Evolutionary conservation across 2,113 vertebrate species (phyloP), one percentile per base, ranked within the genome.

Genomic region (Crocuta crocuta): DNA sequence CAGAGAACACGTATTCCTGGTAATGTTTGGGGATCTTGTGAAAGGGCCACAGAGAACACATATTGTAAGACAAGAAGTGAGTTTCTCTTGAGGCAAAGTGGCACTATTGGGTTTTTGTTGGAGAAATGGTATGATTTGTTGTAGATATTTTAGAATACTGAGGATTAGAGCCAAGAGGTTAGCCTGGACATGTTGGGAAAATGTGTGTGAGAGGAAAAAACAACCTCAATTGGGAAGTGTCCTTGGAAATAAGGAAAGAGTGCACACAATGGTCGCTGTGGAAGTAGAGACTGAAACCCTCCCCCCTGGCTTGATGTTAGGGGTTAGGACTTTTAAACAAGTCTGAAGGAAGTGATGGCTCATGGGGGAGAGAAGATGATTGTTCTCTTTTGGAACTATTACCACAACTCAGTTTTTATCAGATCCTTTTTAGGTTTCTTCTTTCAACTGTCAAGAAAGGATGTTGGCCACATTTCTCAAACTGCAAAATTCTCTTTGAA

Each of bases 361-460:
- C 24, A 17, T 48, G 7, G 7, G 10, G 70, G 15, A 84, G 80
- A 80, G 43, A 80, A 63, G 33, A 53, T 50, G 5, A 61, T 21
- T 33, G 4, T n/a, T 96, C 17, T 81, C 10, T 76, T 82, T 78
- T 70, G 17, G 58, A 94, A 81, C 12, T 19, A 89, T 65, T 63
- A 89, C 55, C 35, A 35, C 82, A 68, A 73, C 5, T 91, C 7
- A 4, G 70, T 43, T 94, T 85, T 94, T 85, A 83, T 91, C 73
- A 89, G 58, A 70, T 95, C 53, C 61, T 82, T 73, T 93, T 74
- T 45, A 48, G 31, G 63, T 68, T 48, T 65, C 24, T 80, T 55
- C 65, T 91, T 97, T 96, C 28, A 28, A 63, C 80, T 95, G 74
- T 84, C 50, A 92, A 84, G 55, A 95, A 86, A 86, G 50, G 63